Conservation (phyloP, 30 jellyfish, hydroid and myxozoan genomes). For the Aurelia aurita region DNA sequence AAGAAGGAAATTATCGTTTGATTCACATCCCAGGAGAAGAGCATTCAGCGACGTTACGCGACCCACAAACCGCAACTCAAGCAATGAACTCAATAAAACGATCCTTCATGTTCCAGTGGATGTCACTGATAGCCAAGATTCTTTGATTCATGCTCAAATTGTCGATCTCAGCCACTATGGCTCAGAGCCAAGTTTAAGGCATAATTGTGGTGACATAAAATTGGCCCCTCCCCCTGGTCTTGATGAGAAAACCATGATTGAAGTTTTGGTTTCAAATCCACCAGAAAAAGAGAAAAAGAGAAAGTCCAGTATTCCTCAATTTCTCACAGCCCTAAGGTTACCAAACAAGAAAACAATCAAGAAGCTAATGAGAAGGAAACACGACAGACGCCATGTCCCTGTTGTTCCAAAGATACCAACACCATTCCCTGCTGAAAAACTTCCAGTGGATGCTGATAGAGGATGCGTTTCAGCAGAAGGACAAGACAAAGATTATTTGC, state of each 20-base stretch:
- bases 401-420: constrained; percentile 26
- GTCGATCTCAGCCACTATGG: constrained; percentile 18
- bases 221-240: constrained; percentile 72
- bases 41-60: constrained; percentile 65
- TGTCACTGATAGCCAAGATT: constrained; percentile 24
- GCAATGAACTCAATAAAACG: constrained; percentile 7
- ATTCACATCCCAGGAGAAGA: constrained; percentile 84
- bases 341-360: constrained; percentile 83
- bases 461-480: not conserved
- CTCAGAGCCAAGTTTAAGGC: constrained; percentile 21
- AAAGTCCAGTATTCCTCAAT: constrained; percentile 71
- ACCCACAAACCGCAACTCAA: constrained; percentile 17
- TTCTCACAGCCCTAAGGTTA: constrained; percentile 75
- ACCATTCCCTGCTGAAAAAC: constrained; percentile 37
- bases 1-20: constrained; percentile 88
- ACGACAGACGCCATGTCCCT: constrained; percentile 51
- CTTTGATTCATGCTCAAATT: constrained; percentile 7
- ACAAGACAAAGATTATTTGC: not conserved
- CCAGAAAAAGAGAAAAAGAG: constrained; percentile 68
- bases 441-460: not conserved
- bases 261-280: constrained; percentile 51
- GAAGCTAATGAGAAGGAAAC: constrained; percentile 56
- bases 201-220: not conserved
- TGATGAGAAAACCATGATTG: constrained; percentile 38
- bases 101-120: not conserved